Percentiles rank a stretch among this genome's conserved stretches.
Evolutionary conservation across 1,140 invertebrate species (phyloP).

Genomic region (Oreohelix idahoensis): DNA sequence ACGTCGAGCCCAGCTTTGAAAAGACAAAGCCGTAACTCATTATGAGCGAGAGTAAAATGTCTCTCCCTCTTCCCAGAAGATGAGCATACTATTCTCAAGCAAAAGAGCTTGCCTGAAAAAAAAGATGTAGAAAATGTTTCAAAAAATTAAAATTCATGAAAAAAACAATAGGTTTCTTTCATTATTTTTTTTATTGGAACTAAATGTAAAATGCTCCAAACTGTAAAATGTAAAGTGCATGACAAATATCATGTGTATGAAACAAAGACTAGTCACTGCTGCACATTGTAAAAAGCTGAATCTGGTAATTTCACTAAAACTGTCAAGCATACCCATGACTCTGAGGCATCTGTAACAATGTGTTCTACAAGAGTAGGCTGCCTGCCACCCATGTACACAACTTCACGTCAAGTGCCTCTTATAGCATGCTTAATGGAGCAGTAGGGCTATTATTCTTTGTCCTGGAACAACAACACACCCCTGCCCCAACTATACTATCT

Average conservation of each 20-base stretch:
- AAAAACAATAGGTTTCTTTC: conserved; percentile 6
- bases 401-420: too few relatives aligned
- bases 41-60: background rate
- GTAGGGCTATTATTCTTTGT: too few relatives aligned
- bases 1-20: background rate
- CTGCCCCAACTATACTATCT: too few relatives aligned
- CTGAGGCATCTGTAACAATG: too few relatives aligned
- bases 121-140: background rate
- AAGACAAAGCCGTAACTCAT: background rate
- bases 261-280: background rate
- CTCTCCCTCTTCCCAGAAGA: background rate
- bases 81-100: background rate
- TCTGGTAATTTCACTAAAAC: too few relatives aligned
- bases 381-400: too few relatives aligned
- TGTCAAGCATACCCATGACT: too few relatives aligned
- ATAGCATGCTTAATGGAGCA: too few relatives aligned
- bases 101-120: background rate
- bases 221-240: background rate
- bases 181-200: background rate
- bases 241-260: background rate
- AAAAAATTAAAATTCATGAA: background rate
- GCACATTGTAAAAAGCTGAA: background rate
- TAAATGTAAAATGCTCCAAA: conserved; percentile 1
- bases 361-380: too few relatives aligned
- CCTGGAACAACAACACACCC: too few relatives aligned